phyloP scores from a whole-genome alignment of 2,797 vertebrate species.

The Mastacembelus armatus region DNA sequence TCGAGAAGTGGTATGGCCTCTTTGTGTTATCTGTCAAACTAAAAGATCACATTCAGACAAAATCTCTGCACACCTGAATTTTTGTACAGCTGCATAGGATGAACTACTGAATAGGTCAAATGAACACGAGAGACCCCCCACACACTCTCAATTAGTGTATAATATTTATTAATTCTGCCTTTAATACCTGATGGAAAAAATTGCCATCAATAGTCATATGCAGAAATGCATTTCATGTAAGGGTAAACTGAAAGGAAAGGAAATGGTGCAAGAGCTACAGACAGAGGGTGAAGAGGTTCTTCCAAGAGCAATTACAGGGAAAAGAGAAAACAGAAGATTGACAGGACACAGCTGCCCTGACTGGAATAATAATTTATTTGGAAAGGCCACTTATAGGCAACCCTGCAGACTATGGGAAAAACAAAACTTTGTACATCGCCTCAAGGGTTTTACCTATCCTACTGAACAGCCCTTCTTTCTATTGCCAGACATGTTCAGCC shows the following conservation, averaged over 20 bases:
- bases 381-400: slow-evolving; percentile 47
- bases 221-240: not conserved
- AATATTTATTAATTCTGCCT: too few relatives aligned
- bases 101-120: too few relatives aligned
- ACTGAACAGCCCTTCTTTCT: slow-evolving; percentile 11
- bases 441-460: slow-evolving; percentile 26
- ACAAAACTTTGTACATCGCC: slow-evolving; percentile 31
- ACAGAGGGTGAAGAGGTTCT: slow-evolving; percentile 39
- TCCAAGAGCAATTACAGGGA: slow-evolving; percentile 35
- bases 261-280: slow-evolving; percentile 21
- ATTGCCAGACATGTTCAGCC: slow-evolving; percentile 39
- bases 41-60: not conserved
- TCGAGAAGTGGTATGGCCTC: slow-evolving; percentile 16
- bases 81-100: too few relatives aligned
- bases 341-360: slow-evolving; percentile 35
- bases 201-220: too few relatives aligned
- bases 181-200: too few relatives aligned
- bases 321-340: slow-evolving; percentile 44
- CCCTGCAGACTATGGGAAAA: slow-evolving; percentile 36
- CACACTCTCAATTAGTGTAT: too few relatives aligned
- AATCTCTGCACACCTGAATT: too few relatives aligned
- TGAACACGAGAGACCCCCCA: too few relatives aligned
- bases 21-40: slow-evolving; percentile 16
- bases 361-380: slow-evolving; percentile 51
- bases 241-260: slow-evolving; percentile 2